Evolutionary conservation across 2,113 vertebrate genomes (phyloP).

Genomic region (Colistium nudipinnis): DNA sequence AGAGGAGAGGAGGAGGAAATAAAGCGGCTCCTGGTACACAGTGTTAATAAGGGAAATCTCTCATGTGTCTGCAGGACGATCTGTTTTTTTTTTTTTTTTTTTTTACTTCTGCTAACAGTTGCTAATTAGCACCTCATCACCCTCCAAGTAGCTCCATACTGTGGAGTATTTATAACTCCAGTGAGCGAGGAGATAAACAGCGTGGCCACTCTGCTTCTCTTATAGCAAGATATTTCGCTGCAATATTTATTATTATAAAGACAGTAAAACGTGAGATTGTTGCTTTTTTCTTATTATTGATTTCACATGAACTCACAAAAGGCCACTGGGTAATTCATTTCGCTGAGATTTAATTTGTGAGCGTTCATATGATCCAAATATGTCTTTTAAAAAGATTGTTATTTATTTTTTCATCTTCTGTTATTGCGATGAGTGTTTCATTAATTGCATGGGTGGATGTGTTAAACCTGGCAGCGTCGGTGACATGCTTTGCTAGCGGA

Average conservation of each 20-base stretch:
- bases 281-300: too few relatives aligned
- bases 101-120: conserved; percentile 79
- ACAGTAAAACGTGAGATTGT: too few relatives aligned
- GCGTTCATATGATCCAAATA: conserved; percentile 2
- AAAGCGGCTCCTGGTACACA: conserved; percentile 86
- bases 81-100: conserved; percentile 12
- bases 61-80: conserved; percentile 86
- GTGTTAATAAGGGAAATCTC: conserved; percentile 90
- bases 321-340: too few relatives aligned
- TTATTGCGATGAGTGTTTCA: conserved; percentile 25
- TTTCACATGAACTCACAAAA: too few relatives aligned
- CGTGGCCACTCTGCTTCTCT: conserved; percentile 51
- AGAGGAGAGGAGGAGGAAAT: conserved; percentile 78
- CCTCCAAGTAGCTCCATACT: conserved; percentile 80
- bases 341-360: too few relatives aligned
- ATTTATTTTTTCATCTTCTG: conserved; percentile 3
- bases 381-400: too few relatives aligned
- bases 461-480: conserved; percentile 49
- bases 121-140: conserved; percentile 85
- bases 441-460: conserved; percentile 38
- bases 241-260: too few relatives aligned
- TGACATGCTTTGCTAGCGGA: conserved; percentile 67
- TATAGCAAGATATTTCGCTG: conserved; percentile 35
- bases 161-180: conserved; percentile 80
- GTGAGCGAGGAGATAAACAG: conserved; percentile 69